A percentile compares a stretch with the other conserved stretches of the same genome.
Evolutionary conservation across 2,888 invertebrate species (phyloP).

Genomic region (Torymus auratus): DNA sequence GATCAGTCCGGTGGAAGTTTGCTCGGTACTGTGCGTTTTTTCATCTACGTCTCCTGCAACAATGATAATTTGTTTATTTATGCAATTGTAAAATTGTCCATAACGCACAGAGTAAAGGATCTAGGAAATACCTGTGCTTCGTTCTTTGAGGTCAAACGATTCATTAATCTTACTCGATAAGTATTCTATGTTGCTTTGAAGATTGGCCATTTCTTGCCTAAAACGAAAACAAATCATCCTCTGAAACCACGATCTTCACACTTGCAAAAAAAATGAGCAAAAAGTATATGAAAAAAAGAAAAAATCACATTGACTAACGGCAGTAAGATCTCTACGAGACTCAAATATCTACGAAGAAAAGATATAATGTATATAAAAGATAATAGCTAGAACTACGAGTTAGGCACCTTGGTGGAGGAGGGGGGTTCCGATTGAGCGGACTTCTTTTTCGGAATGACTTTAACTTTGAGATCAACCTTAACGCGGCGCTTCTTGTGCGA

Average conservation of each 20-base stretch:
- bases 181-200: constrained; percentile 88
- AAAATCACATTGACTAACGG: neutral
- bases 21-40: constrained; percentile 2
- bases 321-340: neutral
- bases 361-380: constrained; percentile 2
- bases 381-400: constrained; percentile 38
- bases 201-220: constrained; percentile 88
- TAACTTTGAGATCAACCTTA: constrained; percentile 75
- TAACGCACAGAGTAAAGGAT: neutral
- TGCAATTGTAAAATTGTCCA: neutral
- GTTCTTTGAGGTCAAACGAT: constrained; percentile 56
- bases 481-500: constrained; percentile 74
- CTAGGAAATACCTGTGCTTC: constrained; percentile 34
- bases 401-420: constrained; percentile 67
- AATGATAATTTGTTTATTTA: neutral
- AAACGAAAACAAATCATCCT: constrained; percentile 56
- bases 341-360: neutral
- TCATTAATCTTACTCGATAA: constrained; percentile 78
- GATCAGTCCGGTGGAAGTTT: neutral
- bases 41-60: constrained; percentile 21
- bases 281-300: neutral
- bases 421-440: constrained; percentile 67
- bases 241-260: no score
- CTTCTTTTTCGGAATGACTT: constrained; percentile 74
- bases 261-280: constrained; percentile 22